Evolutionary conservation across 2,113 vertebrate species (phyloP), one percentile per base, ranked within the genome.

Genomic region (Melierax canorus): DNA sequence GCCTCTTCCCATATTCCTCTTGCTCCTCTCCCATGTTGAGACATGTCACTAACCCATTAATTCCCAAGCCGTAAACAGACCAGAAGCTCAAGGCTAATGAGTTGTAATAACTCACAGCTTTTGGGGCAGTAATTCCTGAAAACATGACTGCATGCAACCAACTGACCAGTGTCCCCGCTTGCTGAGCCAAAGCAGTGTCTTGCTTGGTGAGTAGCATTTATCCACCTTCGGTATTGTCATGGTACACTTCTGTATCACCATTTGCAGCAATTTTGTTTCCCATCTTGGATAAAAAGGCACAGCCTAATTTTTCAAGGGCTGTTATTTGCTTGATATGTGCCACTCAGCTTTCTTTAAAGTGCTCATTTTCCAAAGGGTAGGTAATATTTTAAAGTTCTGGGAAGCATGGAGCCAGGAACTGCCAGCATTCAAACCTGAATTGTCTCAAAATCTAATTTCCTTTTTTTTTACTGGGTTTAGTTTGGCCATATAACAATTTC

Each of bases 121-220:
- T 94, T 73, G 6, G 59, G 46, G 56, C 51, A 89, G 0, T 36
- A 84, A 50, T 19, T 71, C 63, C 78, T 45, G 48, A 79, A 95
- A 92, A 82, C 18, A 64, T 0, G 0, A 38, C 50, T 53, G 11
- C 1, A 1, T 32, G 36, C 10, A 55, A 62, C 9, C 26, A 64
- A 11, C 19, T 17, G n/a, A n/a, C 11, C 41, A 41, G 46, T 4
- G 1, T 19, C 8, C 23, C 20, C 1, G 2, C 7, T 3, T 38
- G 50, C 16, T 26, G 13, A 74, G 46, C 10, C 41, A 43, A 45
- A 84, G 72, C 13, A 5, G 18, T 3, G 50, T 19, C 50, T 59
- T n/a, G n/a, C 51, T 53, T 22, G 2, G 26, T 21, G 34, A 88
- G 38, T 0, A 29, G 51, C 2, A 10, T 13, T 90, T 59, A 59